These are phyloP conservation scores for Nemotelus nigrinus DNA, from an alignment of 2,888 invertebrate species.

Conservation along the genomic window DNA sequence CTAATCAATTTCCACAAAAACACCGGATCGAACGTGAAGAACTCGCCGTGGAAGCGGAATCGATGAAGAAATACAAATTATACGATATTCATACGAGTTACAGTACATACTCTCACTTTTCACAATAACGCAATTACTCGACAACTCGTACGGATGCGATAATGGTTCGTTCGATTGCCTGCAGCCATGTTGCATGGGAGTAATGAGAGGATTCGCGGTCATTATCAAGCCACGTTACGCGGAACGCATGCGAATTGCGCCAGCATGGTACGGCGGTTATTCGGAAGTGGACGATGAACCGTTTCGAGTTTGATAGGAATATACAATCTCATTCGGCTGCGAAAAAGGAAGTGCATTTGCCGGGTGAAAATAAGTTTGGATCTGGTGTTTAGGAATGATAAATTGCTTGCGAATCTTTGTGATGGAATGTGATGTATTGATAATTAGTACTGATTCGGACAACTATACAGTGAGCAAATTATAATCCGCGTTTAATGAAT, in stretches of 20 bases:
- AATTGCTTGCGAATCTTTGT: too few species aligned
- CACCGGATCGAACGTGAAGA: background rate
- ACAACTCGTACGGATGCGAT: background rate
- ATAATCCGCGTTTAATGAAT: too few species aligned
- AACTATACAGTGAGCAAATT: too few species aligned
- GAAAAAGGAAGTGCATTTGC: too few species aligned
- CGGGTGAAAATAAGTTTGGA: too few species aligned
- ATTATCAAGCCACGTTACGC: conserved; percentile 17
- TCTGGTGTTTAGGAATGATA: too few species aligned
- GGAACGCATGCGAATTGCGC: background rate
- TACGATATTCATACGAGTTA: background rate
- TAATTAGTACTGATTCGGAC: too few species aligned
- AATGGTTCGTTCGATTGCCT: background rate
- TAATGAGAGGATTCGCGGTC: conserved; percentile 25
- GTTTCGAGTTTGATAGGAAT: too few species aligned
- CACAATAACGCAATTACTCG: conserved; percentile 2
- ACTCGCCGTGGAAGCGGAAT: background rate
- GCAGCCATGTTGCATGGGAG: background rate
- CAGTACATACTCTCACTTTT: conserved; percentile 23
- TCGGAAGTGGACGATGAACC: background rate
- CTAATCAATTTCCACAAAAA: conserved; percentile 34
- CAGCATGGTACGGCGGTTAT: background rate
- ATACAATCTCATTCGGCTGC: too few species aligned
- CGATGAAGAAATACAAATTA: background rate
- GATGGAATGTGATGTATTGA: too few species aligned